These are phyloP conservation scores for Oligia latruncula DNA, from an alignment of 2,888 invertebrate species.

Conservation along the genomic window DNA sequence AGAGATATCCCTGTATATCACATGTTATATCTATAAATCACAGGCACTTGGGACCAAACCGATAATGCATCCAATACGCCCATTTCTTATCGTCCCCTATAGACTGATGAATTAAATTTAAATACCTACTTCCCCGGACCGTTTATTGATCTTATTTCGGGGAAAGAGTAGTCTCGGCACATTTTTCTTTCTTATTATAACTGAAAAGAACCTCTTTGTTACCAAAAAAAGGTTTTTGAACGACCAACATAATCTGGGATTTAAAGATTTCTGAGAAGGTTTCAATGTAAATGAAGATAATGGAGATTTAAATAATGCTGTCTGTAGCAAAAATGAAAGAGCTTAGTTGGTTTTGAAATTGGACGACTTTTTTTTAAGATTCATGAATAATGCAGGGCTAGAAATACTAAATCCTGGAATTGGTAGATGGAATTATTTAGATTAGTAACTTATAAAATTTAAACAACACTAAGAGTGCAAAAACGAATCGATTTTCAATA, in stretches of 20 bases:
- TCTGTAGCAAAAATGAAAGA: not conserved
- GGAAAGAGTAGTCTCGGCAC: slow-evolving; percentile 19
- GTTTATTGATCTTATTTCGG: slow-evolving; percentile 59
- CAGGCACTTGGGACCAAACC: slow-evolving; percentile 14
- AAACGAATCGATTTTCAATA: not conserved
- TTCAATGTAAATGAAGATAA: slow-evolving; percentile 39
- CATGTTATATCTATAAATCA: slow-evolving; percentile 25
- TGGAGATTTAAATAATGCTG: slow-evolving; percentile 43
- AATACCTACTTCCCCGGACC: slow-evolving; percentile 24
- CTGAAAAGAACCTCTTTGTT: slow-evolving; percentile 52
- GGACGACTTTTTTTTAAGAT: not conserved
- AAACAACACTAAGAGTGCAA: not conserved
- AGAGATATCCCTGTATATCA: slow-evolving; percentile 15
- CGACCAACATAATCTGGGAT: slow-evolving; percentile 53
- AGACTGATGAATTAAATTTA: slow-evolving; percentile 51
- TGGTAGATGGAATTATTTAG: not conserved
- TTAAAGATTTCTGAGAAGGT: slow-evolving; percentile 34
- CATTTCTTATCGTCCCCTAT: slow-evolving; percentile 4
- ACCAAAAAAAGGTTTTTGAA: slow-evolving; percentile 50
- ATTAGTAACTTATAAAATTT: not conserved
- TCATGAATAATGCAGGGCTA: not conserved
- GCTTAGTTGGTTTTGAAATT: not conserved
- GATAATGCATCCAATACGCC: slow-evolving; percentile 37
- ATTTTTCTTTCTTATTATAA: slow-evolving; percentile 47
- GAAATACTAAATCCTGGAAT: not conserved